Conservation (phyloP, 2,797 vertebrate genomes). For the Erethizon dorsatum region DNA sequence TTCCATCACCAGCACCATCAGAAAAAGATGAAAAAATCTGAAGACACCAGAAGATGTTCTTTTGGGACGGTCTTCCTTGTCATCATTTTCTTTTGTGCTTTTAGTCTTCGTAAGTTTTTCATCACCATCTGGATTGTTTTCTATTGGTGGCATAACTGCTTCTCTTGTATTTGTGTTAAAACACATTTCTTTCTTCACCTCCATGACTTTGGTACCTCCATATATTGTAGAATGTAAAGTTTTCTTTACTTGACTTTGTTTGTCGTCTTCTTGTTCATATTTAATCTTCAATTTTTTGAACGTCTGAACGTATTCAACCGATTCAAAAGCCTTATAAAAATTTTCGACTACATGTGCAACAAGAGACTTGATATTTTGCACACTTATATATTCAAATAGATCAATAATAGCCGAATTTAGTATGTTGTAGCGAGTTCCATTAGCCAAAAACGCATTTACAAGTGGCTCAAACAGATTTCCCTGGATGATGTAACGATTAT, state of each 20-base stretch:
- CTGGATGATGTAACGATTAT: conserved; percentile 97
- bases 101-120: conserved; percentile 95
- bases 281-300: conserved; percentile 97
- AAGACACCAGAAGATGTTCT: conserved; percentile 86
- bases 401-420: conserved; percentile 98
- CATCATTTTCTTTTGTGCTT: conserved; percentile 92
- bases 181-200: conserved; percentile 94
- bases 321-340: conserved; percentile 96
- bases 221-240: conserved; percentile 87
- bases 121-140: conserved; percentile 93
- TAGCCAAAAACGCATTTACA: conserved; percentile 96
- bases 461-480: conserved; percentile 98
- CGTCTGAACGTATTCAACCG: conserved; percentile 98
- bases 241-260: conserved; percentile 92
- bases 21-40: conserved; percentile 89
- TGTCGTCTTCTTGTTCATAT: conserved; percentile 96
- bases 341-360: conserved; percentile 96
- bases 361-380: conserved; percentile 97
- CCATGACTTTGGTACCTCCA: conserved; percentile 90
- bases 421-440: conserved; percentile 97
- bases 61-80: conserved; percentile 89
- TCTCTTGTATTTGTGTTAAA: conserved; percentile 93
- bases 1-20: conserved; percentile 91
- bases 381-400: conserved; percentile 97
- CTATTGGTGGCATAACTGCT: conserved; percentile 88